Evolutionary conservation across 2,797 vertebrate genomes (phyloP), one percentile per base, ranked within the genome.

Genomic region (Microctenopoma stevenorrisi): DNA sequence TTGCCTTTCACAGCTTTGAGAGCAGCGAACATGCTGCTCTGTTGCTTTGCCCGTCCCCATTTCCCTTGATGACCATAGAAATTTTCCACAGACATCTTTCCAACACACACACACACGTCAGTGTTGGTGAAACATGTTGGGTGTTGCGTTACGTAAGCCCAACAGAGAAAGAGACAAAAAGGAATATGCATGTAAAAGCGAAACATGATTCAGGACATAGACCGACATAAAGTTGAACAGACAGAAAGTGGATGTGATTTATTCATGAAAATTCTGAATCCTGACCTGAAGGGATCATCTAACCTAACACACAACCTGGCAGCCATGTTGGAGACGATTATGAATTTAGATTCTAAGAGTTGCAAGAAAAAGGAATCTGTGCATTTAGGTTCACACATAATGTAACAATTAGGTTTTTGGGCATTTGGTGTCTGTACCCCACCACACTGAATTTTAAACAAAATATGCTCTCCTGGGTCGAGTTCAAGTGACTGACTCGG

Each of bases 391-490:
- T 33, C 30, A 33, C 3, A 33, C 5, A 33, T 33, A 33, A 5
- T 33, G 30, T 4, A 33, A 33, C 30, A 33, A 33, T 33, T 1
- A 33, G 30, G 28, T 33, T 3, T 33, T 33, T 33, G 5, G 30
- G 30, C 30, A 33, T 33, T 33, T 33, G 30, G 30, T 5, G 4
- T 33, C 30, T 33, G 30, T 33, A 33, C 30, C 3, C 30, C 30
- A 33, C 30, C 30, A 33, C 30, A 33, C 7, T 33, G 30, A 33
- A 33, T 33, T 33, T 33, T 92, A 90, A 92, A 91, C 5, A 5
- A 28, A 28, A 28, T 5, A 28, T 28, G 28, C 28, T 28, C 28
- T 28, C 3, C 28, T 28, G 28, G 28, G 28, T 28, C 5, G 28
- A 28, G 28, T 3, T 28, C 28, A 28, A 28, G 28, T 28, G 28